These are phyloP conservation scores for Gallinago solitaria DNA, from an alignment of 2,797 vertebrate species.

Conservation along the genomic window DNA sequence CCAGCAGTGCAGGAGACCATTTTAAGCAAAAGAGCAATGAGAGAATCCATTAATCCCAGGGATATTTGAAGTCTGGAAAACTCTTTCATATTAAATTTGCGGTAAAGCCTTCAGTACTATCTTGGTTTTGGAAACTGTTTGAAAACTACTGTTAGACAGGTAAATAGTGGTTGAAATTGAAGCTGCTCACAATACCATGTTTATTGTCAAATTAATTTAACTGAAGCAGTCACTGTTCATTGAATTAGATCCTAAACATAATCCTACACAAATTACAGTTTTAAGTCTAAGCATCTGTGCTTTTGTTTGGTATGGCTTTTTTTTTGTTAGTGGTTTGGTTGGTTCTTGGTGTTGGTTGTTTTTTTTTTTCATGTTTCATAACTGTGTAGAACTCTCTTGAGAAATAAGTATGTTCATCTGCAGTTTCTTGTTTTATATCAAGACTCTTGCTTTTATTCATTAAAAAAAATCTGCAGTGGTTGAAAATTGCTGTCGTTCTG, in stretches of 20 bases:
- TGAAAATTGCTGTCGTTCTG: neutral
- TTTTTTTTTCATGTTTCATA: neutral
- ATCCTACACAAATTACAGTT: neutral
- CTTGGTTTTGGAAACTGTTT: neutral
- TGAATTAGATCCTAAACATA: neutral
- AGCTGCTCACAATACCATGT: neutral
- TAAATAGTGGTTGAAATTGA: neutral
- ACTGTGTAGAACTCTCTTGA: neutral
- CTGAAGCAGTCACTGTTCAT: neutral
- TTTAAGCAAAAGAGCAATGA: slow-evolving; percentile 47
- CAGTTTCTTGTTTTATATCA: neutral
- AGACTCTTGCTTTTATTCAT: neutral
- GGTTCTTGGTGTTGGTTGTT: too few relatives aligned
- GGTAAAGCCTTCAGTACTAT: slow-evolving; percentile 20
- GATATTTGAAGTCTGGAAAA: slow-evolving; percentile 31
- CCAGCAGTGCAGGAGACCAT: slow-evolving; percentile 47
- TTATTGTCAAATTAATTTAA: slow-evolving; percentile 31
- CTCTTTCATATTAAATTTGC: slow-evolving; percentile 16
- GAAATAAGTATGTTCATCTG: neutral
- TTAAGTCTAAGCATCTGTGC: neutral
- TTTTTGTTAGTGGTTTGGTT: too few relatives aligned
- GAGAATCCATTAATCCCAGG: slow-evolving; percentile 37
- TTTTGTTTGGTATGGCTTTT: neutral
- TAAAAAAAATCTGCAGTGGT: neutral
- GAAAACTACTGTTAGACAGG: neutral